Evolutionary conservation across 2,113 vertebrate species (phyloP), one percentile per base, ranked within the genome.

Genomic region (Trogon surrucura): DNA sequence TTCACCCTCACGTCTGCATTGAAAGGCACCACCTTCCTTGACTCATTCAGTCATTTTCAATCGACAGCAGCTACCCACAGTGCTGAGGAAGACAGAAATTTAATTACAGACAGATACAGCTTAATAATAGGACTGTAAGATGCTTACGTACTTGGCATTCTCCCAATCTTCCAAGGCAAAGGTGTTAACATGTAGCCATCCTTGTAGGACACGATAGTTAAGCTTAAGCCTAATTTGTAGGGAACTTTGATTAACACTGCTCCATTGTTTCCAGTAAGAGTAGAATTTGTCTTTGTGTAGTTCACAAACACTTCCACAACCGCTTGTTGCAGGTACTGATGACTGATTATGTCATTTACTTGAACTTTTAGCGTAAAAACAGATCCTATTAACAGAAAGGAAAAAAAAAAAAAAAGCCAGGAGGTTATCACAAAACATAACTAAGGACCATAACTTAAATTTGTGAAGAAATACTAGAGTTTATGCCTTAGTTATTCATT

Each of bases 141-240:
- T 0, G 69, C 86, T 93, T 72, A 92, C 98, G 97, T 97, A 99
- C 99, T 98, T 84, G 99, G 99, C 98, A 99, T 99, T 96, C 97
- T 99, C 69, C 95, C 93, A 38, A 98, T 99, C 96, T 98, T 99
- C 99, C 99, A 99, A 54, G 99, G 99, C 93, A 99, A 97, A 27
- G 98, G 97, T 30, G 97, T 98, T 97, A 98, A 97, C n/a, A 99
- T 94, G 38, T 99, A 99, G 83, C 99, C 99, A 73, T 98, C 98
- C 98, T 98, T 99, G 95, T 96, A 97, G 3, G 99, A 99, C 82
- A 99, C 95, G 6, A 99, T 97, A 22, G 98, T 99, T 91, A 99
- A 97, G 6, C 98, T 97, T 77, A 98, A 95, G 13, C 98, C 98
- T 10, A 98, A 93, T 6, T 97, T 97, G 96, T 99, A 99, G 11